Evolutionary conservation across 2,888 invertebrate species (phyloP), one percentile per base, ranked within the genome.

Genomic region (Ctenicera cuprea): DNA sequence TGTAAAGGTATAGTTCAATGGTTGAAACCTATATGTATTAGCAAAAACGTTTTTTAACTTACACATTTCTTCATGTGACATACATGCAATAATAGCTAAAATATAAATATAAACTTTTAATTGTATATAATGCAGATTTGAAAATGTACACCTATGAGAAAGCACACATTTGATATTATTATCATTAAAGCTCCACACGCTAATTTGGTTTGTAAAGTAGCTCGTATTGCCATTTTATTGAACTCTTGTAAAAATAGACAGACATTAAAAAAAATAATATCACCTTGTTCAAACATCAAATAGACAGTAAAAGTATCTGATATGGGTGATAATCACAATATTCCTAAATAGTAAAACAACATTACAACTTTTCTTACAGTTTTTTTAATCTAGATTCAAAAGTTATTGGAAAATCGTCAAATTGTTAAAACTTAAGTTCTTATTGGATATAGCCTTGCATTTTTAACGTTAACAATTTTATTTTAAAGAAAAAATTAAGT

Each of bases 191-290:
- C 26, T 8, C 16, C 54, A 63, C 62, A 70, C 8, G 70, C 70
- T 33, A 70, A 61, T 70, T 63, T 70, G 7, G 70, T 63, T 70
- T 63, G 70, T 33, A 63, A 43, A 11, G 45, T 59, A 4, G 70
- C 52, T 16, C 41, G 38, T 22, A 63, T 41, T 30, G 26, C 48
- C 69, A 69, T 69, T n/a, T 43, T 57, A 1, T 48, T 16, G 9
- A 45, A 12, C n/a, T 14, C 14, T 45, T 45, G n/a, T 14, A 45
- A 7, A 12, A 48, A 48, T 18, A 54, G 14, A 54, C 30, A 11
- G 30, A 54, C 54, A 54, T 54, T 54, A 3, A 26, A 2, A 3
- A 14, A 5, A 48, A 4, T 16, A 48, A 48, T 1, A 20, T 18
- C 2, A 48, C 48, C 1, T 48, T 3, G 1, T 20, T 20, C 7